phyloP scores from a whole-genome alignment of 2,113 vertebrate genomes.

The Lepus americanus region DNA sequence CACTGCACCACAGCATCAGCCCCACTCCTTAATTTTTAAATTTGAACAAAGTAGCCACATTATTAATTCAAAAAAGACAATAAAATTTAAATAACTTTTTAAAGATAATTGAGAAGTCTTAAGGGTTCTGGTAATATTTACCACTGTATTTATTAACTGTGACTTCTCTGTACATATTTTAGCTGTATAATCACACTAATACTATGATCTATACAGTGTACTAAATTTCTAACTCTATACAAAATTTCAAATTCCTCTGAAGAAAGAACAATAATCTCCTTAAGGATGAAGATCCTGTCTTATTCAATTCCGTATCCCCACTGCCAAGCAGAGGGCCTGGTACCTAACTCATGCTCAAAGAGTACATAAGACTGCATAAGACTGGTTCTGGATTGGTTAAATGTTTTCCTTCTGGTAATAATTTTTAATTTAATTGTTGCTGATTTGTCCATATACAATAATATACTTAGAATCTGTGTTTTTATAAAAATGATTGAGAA shows the following conservation, averaged over 20 bases:
- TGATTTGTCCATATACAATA: neutral
- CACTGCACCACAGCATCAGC: too few relatives aligned
- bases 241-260: conserved; percentile 25
- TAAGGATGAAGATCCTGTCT: conserved; percentile 3
- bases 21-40: too few relatives aligned
- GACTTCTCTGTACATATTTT: neutral
- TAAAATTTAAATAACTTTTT: conserved; percentile 36
- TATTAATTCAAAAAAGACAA: conserved; percentile 48
- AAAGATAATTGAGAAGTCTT: neutral
- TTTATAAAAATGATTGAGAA: neutral
- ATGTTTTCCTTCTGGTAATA: neutral
- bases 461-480: neutral
- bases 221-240: neutral
- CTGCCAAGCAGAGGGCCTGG: neutral
- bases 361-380: neutral
- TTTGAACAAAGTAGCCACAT: conserved; percentile 15
- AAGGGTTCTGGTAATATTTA: conserved; percentile 18
- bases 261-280: conserved; percentile 48
- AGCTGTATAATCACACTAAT: neutral
- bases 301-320: neutral
- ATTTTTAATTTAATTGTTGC: conserved; percentile 25
- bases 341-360: neutral
- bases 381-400: neutral
- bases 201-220: neutral
- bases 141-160: neutral